These are phyloP conservation scores for Burhinus oedicnemus DNA, from an alignment of 2,113 vertebrate species.

Conservation along the genomic window DNA sequence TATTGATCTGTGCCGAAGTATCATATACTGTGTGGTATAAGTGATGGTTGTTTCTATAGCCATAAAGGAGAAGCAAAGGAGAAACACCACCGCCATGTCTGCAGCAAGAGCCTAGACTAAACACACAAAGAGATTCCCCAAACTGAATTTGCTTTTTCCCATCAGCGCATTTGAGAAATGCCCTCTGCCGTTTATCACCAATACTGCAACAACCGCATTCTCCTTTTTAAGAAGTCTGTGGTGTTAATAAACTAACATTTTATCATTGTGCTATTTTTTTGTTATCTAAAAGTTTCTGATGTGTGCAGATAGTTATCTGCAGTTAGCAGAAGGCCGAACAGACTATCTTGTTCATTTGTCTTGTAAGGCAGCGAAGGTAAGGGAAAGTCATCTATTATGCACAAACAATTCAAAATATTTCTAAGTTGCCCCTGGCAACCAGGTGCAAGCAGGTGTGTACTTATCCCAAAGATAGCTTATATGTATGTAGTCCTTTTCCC, in stretches of 20 bases:
- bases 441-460: conserved; percentile 19
- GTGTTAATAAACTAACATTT: background rate
- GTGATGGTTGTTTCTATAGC: background rate
- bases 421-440: conserved; percentile 24
- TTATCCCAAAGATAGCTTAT: background rate
- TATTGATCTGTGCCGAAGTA: background rate
- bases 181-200: background rate
- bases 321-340: background rate
- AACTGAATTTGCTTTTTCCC: background rate
- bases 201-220: background rate
- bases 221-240: background rate
- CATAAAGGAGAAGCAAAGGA: background rate
- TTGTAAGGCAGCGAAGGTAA: background rate
- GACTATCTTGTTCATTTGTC: background rate
- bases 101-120: background rate
- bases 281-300: background rate
- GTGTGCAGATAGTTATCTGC: background rate
- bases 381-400: background rate
- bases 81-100: background rate
- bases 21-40: background rate
- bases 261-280: background rate
- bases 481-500: background rate
- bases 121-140: background rate
- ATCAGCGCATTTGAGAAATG: background rate
- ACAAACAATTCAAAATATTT: conserved; percentile 36